These are phyloP conservation scores for Acrobasis consociella DNA, from an alignment of 2,888 invertebrate genomes.

Conservation along the genomic window DNA sequence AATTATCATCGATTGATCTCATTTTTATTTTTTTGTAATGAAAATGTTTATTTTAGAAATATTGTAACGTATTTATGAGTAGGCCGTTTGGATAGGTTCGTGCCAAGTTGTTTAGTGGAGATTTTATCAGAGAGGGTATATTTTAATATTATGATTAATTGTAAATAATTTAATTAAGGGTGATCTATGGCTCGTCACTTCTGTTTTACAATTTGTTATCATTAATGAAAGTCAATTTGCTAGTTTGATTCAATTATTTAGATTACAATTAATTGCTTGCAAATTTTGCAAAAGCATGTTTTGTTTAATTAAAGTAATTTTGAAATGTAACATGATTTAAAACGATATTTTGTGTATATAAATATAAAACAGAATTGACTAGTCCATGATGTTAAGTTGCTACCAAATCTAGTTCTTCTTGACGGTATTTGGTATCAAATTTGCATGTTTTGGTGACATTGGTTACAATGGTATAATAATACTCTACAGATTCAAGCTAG, in stretches of 20 bases:
- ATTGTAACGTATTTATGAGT: slow-evolving; percentile 49
- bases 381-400: not conserved
- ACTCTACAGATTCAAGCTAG: slow-evolving; percentile 39
- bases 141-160: slow-evolving; percentile 59
- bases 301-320: not conserved
- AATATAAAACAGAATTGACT: slow-evolving; percentile 23
- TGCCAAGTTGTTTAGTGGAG: slow-evolving; percentile 71
- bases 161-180: slow-evolving; percentile 58
- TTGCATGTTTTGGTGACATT: slow-evolving; percentile 23
- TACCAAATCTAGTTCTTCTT: slow-evolving; percentile 7
- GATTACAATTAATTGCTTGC: not conserved
- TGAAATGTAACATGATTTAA: too few relatives aligned
- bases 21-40: slow-evolving; percentile 74
- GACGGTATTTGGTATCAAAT: slow-evolving; percentile 3
- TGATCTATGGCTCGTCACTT: slow-evolving; percentile 50
- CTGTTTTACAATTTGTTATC: slow-evolving; percentile 35
- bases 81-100: slow-evolving; percentile 51
- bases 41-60: slow-evolving; percentile 74
- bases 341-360: not conserved
- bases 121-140: slow-evolving; percentile 64
- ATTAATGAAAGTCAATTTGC: slow-evolving; percentile 27
- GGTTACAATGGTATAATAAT: slow-evolving; percentile 34
- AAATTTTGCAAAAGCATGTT: slow-evolving; percentile 20
- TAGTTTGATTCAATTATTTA: not conserved
- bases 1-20: slow-evolving; percentile 81